Evolutionary conservation across 2,797 vertebrate species (phyloP), one percentile per base, ranked within the genome.

Genomic region (Choloepus didactylus): DNA sequence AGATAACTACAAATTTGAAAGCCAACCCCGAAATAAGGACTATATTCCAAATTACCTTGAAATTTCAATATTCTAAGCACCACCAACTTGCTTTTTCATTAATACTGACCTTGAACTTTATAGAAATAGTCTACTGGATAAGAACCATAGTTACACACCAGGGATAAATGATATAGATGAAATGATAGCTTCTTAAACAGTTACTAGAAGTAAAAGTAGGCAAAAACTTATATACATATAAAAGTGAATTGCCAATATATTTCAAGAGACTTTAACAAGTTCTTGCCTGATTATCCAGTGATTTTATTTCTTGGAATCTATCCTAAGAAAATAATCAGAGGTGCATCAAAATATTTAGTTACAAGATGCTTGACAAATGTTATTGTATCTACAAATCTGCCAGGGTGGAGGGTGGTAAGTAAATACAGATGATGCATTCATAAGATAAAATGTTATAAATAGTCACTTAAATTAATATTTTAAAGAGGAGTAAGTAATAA

Each of bases 131-230:
- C 19, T 93, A 6, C 11, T 14, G 41, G 10, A 27, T 60, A 82
- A 46, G 1, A 9, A 84, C 31, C 25, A 67, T 62, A 84, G 7
- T 25, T 16, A 16, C 12, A 80, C 3, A 14, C 16, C 11, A 84
- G 31, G 35, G n/a, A 84, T 85, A 89, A 85, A 44, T 90, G 44
- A 27, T 82, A 8, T 41, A 38, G 49, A 44, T 92, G 35, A 88
- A 90, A 88, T 49, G 31, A 95, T 69, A 91, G 15, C 9, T 59
- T 73, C 69, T 77, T 46, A 70, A 3, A 59, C 7, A 92, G 29
- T 81, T 92, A 19, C 44, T 87, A 46, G 60, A 23, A 88, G 12
- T 59, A 79, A 88, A 94, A 69, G 23, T 64, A 87, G 69, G 51
- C 6, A 46, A 1, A 41, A 75, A 27, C 83, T 88, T 80, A 54